These are phyloP conservation scores for Sphenodon punctatus DNA, from an alignment of 2,797 vertebrate species.

Conservation along the genomic window DNA sequence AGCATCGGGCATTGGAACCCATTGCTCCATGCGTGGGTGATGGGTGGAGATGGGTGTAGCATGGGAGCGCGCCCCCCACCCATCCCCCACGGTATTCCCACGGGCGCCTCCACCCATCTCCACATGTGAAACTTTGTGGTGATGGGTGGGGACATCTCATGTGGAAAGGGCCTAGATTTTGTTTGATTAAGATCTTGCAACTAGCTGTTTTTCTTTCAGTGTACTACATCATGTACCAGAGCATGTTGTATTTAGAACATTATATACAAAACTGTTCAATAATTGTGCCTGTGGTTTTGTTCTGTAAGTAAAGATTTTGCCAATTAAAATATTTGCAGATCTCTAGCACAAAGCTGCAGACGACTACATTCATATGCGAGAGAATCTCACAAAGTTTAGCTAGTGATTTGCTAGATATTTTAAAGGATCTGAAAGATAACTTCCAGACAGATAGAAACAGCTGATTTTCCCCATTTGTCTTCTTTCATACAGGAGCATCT, in stretches of 20 bases:
- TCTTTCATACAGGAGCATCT: conserved; percentile 88
- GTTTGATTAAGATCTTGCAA: conserved; percentile 7
- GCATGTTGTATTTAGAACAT: not conserved
- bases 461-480: conserved; percentile 33
- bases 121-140: too few species aligned
- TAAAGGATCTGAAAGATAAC: not conserved
- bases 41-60: too few species aligned
- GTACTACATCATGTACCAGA: not conserved
- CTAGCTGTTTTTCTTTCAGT: conserved; percentile 6
- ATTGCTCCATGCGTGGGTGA: too few species aligned
- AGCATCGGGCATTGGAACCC: too few species aligned
- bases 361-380: not conserved
- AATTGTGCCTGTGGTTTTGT: not conserved
- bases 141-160: too few species aligned
- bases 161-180: too few species aligned
- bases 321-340: conserved; percentile 2
- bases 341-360: not conserved
- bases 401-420: not conserved
- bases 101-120: too few species aligned
- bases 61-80: too few species aligned
- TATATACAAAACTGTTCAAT: not conserved
- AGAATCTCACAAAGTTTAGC: not conserved
- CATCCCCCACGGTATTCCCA: too few species aligned
- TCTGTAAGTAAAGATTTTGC: not conserved
- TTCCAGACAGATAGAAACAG: not conserved